phyloP scores from a whole-genome alignment of 2,113 vertebrate genomes.

The Bothrops jararaca region DNA sequence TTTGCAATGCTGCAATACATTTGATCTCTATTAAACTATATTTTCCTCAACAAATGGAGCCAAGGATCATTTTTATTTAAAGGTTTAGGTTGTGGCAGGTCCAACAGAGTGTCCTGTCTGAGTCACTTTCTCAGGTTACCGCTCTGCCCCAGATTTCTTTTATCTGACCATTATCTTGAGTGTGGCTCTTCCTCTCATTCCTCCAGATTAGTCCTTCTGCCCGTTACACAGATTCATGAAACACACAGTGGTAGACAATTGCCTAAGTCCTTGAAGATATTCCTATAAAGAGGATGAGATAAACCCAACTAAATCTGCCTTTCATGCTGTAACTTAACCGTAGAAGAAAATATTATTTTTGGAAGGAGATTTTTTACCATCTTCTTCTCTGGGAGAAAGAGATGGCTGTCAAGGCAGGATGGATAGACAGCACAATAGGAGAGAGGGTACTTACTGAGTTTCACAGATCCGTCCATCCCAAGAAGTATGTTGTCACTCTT shows the following conservation, averaged over 20 bases:
- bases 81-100: too few relatives aligned
- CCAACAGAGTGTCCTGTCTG: neutral
- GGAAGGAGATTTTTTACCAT: neutral
- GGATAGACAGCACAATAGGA: neutral
- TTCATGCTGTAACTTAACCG: neutral
- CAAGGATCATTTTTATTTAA: too few relatives aligned
- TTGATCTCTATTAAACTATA: too few relatives aligned
- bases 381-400: neutral
- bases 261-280: neutral
- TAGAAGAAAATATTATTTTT: neutral
- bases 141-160: neutral
- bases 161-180: neutral
- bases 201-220: neutral
- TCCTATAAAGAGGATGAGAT: neutral
- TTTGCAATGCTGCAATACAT: too few relatives aligned
- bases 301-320: neutral
- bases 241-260: neutral
- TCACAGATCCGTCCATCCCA: slow-evolving; percentile 97
- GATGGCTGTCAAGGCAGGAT: neutral
- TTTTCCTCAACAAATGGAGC: too few relatives aligned
- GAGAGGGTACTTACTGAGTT: slow-evolving; percentile 84
- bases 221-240: neutral
- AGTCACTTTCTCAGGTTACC: neutral
- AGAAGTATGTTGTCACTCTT: slow-evolving; percentile 98
- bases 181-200: neutral